Evolutionary conservation across 2,113 vertebrate genomes (phyloP).

Genomic region (Beaufortia kweichowensis): DNA sequence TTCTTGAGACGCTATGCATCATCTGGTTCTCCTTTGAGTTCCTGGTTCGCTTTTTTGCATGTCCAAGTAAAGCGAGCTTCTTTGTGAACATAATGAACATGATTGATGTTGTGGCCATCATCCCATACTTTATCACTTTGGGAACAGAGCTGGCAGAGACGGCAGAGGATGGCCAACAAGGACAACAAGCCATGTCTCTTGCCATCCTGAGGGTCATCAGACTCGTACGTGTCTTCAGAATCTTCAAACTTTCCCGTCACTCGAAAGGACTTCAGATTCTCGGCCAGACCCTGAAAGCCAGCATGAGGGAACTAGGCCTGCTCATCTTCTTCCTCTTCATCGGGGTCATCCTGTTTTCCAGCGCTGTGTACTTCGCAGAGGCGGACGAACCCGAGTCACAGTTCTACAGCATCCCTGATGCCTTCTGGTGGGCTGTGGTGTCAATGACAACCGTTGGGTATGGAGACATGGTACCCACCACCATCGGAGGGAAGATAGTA

Average conservation of each 20-base stretch:
- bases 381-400: constrained; percentile 94
- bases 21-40: constrained; percentile 99
- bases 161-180: constrained; percentile 91
- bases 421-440: constrained; percentile 99
- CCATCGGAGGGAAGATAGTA: constrained; percentile 97
- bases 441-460: constrained; percentile 99
- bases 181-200: constrained; percentile 98
- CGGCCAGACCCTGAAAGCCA: constrained; percentile 95
- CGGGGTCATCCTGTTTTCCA: constrained; percentile 98
- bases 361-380: constrained; percentile 96
- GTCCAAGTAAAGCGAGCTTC: constrained; percentile 96
- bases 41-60: constrained; percentile 95
- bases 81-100: constrained; percentile 99
- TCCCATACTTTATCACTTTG: constrained; percentile 97
- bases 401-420: constrained; percentile 96
- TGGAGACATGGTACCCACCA: constrained; percentile 97
- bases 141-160: constrained; percentile 94
- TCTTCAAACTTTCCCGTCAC: constrained; percentile 97
- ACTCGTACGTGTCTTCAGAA: constrained; percentile 93
- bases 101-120: constrained; percentile 98
- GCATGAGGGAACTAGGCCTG: constrained; percentile 92
- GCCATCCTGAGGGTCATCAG: constrained; percentile 97
- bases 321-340: constrained; percentile 99
- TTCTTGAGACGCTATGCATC: constrained; percentile 97
- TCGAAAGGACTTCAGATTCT: constrained; percentile 97